Conservation (phyloP, 2,113 vertebrate genomes). For the Heptranchias perlo region DNA sequence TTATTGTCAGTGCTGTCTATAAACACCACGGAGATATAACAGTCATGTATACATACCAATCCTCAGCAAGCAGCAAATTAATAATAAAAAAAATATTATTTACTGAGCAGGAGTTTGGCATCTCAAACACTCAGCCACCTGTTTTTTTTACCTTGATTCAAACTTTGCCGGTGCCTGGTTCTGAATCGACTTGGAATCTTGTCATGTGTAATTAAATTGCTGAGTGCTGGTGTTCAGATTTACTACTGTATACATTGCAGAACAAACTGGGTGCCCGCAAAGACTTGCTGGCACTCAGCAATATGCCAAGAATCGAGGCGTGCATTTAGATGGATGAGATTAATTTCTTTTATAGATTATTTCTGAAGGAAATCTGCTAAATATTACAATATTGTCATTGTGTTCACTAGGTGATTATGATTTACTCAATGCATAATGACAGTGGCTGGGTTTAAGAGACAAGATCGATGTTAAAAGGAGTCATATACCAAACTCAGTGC, state of each 20-base stretch:
- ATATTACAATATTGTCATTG: background rate
- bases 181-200: background rate
- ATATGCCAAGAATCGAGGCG: background rate
- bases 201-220: slow-evolving; percentile 2
- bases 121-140: background rate
- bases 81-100: background rate
- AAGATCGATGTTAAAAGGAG: background rate
- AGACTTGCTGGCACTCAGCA: background rate
- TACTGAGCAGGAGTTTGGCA: background rate
- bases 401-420: background rate
- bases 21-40: background rate
- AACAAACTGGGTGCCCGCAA: background rate
- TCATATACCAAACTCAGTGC: background rate
- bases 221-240: background rate
- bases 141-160: background rate
- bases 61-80: background rate
- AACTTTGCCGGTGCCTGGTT: background rate
- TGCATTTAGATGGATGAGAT: background rate
- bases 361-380: background rate
- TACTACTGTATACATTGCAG: background rate
- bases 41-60: background rate
- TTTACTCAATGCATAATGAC: background rate
- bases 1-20: background rate
- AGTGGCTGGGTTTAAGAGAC: background rate
- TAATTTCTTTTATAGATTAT: background rate